These are phyloP conservation scores for Apis florea DNA, from an alignment of 1,140 invertebrate genomes.

Conservation along the genomic window DNA sequence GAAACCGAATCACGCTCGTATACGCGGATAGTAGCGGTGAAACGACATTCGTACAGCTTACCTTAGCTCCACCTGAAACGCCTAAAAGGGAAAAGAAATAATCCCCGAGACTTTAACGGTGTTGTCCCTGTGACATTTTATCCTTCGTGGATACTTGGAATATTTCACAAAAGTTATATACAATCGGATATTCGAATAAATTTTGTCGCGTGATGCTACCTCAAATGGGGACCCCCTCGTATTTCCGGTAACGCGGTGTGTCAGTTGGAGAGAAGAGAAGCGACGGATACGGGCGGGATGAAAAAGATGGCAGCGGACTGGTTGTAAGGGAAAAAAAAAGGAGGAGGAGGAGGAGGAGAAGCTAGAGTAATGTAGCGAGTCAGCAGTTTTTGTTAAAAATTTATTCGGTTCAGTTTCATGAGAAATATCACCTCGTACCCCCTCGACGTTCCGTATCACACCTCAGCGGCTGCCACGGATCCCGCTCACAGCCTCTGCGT, in stretches of 20 bases:
- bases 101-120: constrained; percentile 4
- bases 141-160: background rate
- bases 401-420: constrained; percentile 67
- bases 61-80: too few relatives aligned
- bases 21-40: background rate
- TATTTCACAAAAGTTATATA: constrained; percentile 27
- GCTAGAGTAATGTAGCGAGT: constrained; percentile 58
- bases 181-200: constrained; percentile 35
- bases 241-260: constrained; percentile 18
- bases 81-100: background rate
- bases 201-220: background rate
- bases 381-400: constrained; percentile 71
- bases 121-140: background rate
- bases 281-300: constrained; percentile 1
- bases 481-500: constrained; percentile 22
- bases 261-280: constrained; percentile 17
- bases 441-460: constrained; percentile 59
- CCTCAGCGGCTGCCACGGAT: constrained; percentile 45
- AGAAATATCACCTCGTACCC: constrained; percentile 63
- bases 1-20: background rate
- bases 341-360: constrained; percentile 32
- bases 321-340: constrained; percentile 14
- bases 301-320: constrained; percentile 43
- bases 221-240: constrained; percentile 4
- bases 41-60: background rate